Evolutionary conservation across 2,888 invertebrate genomes (phyloP).

Genomic region (Spisula subtruncata): DNA sequence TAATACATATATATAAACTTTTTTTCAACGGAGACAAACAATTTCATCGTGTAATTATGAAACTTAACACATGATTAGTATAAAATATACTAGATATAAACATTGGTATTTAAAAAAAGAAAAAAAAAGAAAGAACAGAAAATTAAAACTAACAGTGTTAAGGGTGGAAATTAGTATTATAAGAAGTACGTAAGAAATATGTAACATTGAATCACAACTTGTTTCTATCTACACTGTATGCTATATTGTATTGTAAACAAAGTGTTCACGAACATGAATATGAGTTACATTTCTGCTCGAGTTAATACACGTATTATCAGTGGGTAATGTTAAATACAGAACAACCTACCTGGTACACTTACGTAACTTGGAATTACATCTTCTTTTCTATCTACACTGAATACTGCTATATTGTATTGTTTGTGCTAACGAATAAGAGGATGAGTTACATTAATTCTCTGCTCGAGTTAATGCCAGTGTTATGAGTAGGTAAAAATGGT

Average conservation of each 20-base stretch:
- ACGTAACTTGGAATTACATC: not conserved
- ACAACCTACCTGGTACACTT: not conserved
- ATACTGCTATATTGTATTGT: not conserved
- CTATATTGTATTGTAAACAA: not conserved
- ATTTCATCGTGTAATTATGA: no score
- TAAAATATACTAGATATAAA: no score
- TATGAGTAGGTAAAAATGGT: not conserved
- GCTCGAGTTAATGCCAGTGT: not conserved
- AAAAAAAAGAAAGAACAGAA: no score
- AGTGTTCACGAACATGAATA: not conserved
- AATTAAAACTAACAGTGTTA: no score
- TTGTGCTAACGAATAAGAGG: not conserved
- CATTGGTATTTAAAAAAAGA: no score
- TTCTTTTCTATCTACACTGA: no score
- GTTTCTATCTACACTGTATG: not conserved
- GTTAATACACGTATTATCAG: not conserved
- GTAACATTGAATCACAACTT: not conserved
- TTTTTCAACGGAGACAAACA: no score
- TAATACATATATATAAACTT: no score
- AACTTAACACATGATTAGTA: no score
- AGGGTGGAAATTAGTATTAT: no score
- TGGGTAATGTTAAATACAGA: not conserved
- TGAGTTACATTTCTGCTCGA: not conserved
- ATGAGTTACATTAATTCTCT: not conserved
- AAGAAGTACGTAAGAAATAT: not conserved